Evolutionary conservation across 2,888 invertebrate species (phyloP).

Genomic region (Orchesella flavescens): DNA sequence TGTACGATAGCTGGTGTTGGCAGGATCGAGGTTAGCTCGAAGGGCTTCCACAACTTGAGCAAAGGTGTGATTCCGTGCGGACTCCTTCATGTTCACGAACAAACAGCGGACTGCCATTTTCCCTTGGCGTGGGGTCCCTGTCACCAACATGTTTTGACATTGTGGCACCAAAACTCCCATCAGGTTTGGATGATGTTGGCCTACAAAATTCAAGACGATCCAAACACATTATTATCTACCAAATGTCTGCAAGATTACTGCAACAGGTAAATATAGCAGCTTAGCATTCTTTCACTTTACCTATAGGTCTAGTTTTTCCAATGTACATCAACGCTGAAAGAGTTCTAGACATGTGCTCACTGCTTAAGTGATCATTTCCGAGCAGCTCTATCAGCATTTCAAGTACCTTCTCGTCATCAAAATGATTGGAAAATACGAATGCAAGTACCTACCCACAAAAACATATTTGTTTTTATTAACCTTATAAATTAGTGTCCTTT

Average conservation of each 20-base stretch:
- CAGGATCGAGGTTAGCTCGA: conserved; percentile 83
- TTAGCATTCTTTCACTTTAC: conserved; percentile 74
- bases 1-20: conserved; percentile 89
- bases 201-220: conserved; percentile 17
- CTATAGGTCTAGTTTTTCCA: conserved; percentile 88
- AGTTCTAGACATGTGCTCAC: conserved; percentile 85
- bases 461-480: not conserved
- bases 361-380: conserved; percentile 82
- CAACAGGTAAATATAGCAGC: not conserved
- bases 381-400: conserved; percentile 85
- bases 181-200: conserved; percentile 83
- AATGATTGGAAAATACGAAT: conserved; percentile 93
- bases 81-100: conserved; percentile 83
- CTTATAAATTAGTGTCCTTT: too few species aligned
- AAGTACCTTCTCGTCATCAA: conserved; percentile 89
- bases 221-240: not conserved
- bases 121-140: conserved; percentile 94
- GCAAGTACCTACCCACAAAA: conserved; percentile 81
- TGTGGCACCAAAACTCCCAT: conserved; percentile 87
- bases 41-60: conserved; percentile 74
- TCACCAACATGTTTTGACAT: conserved; percentile 90
- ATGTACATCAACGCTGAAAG: conserved; percentile 89
- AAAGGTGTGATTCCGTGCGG: conserved; percentile 68
- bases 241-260: too few species aligned
- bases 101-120: conserved; percentile 97